These are phyloP conservation scores for Malacosoma neustria DNA, from an alignment of 2,888 invertebrate genomes.

Conservation along the genomic window DNA sequence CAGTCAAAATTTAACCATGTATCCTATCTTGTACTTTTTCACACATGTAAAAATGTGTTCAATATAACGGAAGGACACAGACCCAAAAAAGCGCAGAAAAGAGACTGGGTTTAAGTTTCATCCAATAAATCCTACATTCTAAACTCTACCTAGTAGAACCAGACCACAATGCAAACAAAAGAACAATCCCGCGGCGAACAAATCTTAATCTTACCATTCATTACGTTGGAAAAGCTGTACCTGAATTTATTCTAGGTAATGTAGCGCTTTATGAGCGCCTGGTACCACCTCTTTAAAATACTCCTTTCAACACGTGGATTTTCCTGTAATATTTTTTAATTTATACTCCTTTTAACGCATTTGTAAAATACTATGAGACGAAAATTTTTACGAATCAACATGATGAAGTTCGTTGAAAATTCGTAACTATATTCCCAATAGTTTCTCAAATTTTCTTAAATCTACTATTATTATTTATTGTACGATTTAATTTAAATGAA, in stretches of 20 bases:
- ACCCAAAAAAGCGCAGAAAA: no score
- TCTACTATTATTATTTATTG: not conserved
- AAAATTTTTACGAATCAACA: not conserved
- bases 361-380: not conserved
- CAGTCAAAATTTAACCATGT: no score
- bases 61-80: no score
- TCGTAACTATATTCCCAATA: no score
- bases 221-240: slow-evolving; percentile 60
- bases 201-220: slow-evolving; percentile 73
- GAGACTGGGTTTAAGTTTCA: no score
- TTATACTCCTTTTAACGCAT: slow-evolving; percentile 3
- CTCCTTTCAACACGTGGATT: not conserved
- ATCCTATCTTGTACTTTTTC: no score
- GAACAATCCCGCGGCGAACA: slow-evolving; percentile 55
- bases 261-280: slow-evolving; percentile 26
- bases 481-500: no score
- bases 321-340: not conserved
- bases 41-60: no score
- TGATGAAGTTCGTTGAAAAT: no score
- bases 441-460: no score
- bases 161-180: slow-evolving; percentile 65
- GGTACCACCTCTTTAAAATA: slow-evolving; percentile 40
- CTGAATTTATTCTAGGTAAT: slow-evolving; percentile 67
- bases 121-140: no score
- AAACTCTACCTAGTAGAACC: no score